Evolutionary conservation across 2,113 vertebrate genomes (phyloP), one percentile per base, ranked within the genome.

Genomic region (Serilophus lunatus): DNA sequence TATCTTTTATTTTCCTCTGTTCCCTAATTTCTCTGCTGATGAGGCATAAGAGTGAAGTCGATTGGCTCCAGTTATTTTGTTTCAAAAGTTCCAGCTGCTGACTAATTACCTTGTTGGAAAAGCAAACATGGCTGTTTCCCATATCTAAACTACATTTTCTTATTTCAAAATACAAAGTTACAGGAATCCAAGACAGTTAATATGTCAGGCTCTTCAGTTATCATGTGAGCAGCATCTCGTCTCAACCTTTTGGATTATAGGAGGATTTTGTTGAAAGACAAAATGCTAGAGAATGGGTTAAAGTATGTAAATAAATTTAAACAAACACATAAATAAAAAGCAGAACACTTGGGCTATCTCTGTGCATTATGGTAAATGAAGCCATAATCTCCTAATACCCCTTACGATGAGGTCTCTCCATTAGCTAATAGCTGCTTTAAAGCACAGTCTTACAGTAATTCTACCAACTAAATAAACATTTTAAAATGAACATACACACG

Each of bases 391-490:
- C 86, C 92, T 97, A 97, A 97, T 97, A 93, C 87, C 56, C 82
- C 83, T 79, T 72, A 92, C 22, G 7, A 88, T 20, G 54, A 74
- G 59, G 80, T 86, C 96, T 94, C 83, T 97, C 93, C 84, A 63
- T 97, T 94, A 97, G 82, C 92, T 96, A 97, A 97, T 92, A 92
- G 76, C 56, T 18, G 50, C 49, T 79, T 96, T 96, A 61, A 95
- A 90, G 93, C 45, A 59, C 90, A 94, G 77, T 80, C 88, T 88
- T 92, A 83, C 10, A 86, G 77, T 96, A 95, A 96, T 94, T 96
- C 95, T 61, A 78, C 88, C 75, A 82, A 93, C 85, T 72, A 90
- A 95, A 95, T 40, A 93, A 94, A 92, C 85, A 96, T 93, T 97
- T 95, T 83, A 28, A 92, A 96, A 88, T 6, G 16, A 93, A 90